Evolutionary conservation across 1,140 invertebrate species (phyloP).

Genomic region (Galleria mellonella): DNA sequence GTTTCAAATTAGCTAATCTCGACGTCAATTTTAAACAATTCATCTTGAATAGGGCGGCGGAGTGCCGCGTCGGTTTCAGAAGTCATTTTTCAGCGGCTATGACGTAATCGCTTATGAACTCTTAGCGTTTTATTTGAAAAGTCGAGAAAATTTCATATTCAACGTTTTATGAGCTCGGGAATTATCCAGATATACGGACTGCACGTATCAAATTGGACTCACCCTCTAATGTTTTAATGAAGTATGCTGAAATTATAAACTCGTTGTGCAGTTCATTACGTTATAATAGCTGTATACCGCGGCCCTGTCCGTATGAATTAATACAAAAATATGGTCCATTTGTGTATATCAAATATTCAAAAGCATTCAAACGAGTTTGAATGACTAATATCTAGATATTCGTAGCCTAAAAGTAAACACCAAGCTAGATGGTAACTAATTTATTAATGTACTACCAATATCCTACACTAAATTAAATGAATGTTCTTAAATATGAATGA

Average conservation of each 20-base stretch:
- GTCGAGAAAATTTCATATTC: slow-evolving; percentile 53
- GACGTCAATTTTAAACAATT: slow-evolving; percentile 54
- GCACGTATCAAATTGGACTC: no score
- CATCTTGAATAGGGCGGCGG: slow-evolving; percentile 43
- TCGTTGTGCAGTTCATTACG: neutral
- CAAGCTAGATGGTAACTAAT: no score
- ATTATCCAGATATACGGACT: neutral
- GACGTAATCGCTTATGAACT: slow-evolving; percentile 65
- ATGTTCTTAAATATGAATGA: no score
- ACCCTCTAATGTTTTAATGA: neutral
- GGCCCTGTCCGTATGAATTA: no score
- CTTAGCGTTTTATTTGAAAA: slow-evolving; percentile 57
- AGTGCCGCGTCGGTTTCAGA: slow-evolving; percentile 44
- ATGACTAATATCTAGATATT: no score
- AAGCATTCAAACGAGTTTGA: no score
- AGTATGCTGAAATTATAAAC: neutral
- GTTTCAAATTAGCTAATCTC: slow-evolving; percentile 10
- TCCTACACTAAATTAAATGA: no score
- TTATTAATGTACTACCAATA: no score
- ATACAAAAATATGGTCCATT: neutral
- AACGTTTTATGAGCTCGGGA: slow-evolving; percentile 37
- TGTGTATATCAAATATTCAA: no score
- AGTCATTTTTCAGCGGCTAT: slow-evolving; percentile 59
- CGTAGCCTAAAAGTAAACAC: no score
- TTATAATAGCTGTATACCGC: no score